Base-by-base conservation (phyloP, 2,797 vertebrate genomes). In the Synanceia verrucosa region DNA sequence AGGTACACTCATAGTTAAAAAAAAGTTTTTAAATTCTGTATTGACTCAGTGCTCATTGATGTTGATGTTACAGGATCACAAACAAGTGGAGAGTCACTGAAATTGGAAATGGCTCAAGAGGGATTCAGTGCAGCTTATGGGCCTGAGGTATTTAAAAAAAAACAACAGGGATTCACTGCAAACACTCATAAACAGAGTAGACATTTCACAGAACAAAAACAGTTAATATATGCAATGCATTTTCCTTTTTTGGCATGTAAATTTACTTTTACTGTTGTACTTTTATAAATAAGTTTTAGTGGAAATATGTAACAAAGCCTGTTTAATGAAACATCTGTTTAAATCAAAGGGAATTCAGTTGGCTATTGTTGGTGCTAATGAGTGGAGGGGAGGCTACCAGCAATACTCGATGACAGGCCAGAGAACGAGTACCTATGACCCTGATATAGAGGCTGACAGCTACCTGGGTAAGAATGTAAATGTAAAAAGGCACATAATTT, bases 41-140 rank as follows among this genome's bases (percentile, higher is more conserved):
- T n/a, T n/a, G n/a, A n/a, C n/a, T n/a, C n/a, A n/a, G n/a, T n/a
- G 4, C 14, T 57, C 1, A 36, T 67, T 71, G 34, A 44, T 34
- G 59, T 79, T 78, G 8, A 9, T 53, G 4, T 56, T 12, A 9
- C 69, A 94, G 94, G 94, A 70, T 91, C 92, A 29, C 79, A 93
- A 66, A 62, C 69, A 0, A 16, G 69, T 65, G 93, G 93, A 37
- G 83, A 89, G 28, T 63, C 79, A 14, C 66, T 92, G 19, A 85
- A 85, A 82, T 72, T 91, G 87, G 93, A 94, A 83, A 90, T 94
- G 91, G 86, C 92, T 56, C 94, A 95, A 71, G 68, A 76, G 3
- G 93, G 94, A 46, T 93, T 94, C 81, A 92, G 82, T 52, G 91
- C 71, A 28, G 89, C 71, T 11, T 90, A 69, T 43, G 13, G 31